Conservation (phyloP, 2,797 vertebrate species). For the Falco novaeseelandiae region DNA sequence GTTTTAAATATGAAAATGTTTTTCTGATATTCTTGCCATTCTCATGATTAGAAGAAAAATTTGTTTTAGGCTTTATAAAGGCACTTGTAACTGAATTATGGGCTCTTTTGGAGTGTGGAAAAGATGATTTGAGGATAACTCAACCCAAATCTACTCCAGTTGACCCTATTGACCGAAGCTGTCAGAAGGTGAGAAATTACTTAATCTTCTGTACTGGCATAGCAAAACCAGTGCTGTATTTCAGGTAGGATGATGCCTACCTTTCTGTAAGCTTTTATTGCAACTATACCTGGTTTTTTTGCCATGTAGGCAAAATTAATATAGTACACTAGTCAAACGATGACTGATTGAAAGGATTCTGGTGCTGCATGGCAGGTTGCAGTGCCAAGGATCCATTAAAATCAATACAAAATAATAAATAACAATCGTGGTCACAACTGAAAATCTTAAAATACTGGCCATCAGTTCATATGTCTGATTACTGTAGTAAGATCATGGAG, state of each 20-base stretch:
- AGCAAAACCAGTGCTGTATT: not conserved
- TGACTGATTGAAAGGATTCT: not conserved
- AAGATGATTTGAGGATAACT: conserved; percentile 88
- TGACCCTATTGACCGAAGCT: conserved; percentile 92
- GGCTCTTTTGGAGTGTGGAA: conserved; percentile 89
- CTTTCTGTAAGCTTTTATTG: not conserved
- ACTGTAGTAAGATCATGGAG: not conserved
- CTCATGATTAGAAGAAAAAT: not conserved
- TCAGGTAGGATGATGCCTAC: not conserved
- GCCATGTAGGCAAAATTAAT: not conserved
- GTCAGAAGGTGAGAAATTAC: conserved; percentile 85
- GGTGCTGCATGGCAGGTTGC: not conserved
- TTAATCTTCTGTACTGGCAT: not conserved
- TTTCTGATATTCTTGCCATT: not conserved
- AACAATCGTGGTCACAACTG: not conserved
- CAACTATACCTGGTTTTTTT: not conserved
- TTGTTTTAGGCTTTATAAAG: conserved; percentile 85
- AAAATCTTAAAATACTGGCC: not conserved
- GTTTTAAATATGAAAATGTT: not conserved
- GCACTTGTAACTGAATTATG: conserved; percentile 88
- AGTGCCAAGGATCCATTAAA: not conserved
- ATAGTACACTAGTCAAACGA: not conserved
- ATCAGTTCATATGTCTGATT: not conserved
- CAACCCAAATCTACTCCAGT: conserved; percentile 87
- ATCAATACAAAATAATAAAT: not conserved